Conservation (phyloP, 2,797 vertebrate genomes). For the Acridotheres tristis region DNA sequence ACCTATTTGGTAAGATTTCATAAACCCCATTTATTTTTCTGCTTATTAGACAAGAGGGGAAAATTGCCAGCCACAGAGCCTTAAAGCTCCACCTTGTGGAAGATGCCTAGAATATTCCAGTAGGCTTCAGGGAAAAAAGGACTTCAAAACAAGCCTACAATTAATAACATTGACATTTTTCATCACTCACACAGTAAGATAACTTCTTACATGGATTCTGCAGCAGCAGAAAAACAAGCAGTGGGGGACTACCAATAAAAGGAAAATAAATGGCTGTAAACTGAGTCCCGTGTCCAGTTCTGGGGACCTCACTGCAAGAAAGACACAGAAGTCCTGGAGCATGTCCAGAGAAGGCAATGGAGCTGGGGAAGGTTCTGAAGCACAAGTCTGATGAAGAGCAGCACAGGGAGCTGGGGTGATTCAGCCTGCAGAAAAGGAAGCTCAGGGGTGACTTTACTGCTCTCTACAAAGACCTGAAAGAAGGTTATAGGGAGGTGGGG, state of each 20-base stretch:
- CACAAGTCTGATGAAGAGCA: background rate
- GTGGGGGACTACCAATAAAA: background rate
- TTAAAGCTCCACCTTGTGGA: constrained; percentile 56
- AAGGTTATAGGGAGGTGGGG: fast-evolving
- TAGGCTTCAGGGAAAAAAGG: background rate
- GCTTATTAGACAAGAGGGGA: background rate
- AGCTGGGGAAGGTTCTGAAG: background rate
- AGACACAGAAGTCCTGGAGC: background rate
- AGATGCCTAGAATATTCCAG: background rate
- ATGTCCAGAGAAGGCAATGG: background rate
- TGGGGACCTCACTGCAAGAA: background rate
- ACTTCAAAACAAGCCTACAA: background rate
- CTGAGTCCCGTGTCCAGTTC: background rate
- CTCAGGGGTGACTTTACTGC: background rate
- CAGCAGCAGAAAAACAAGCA: background rate
- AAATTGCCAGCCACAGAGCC: background rate
- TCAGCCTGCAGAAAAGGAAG: background rate
- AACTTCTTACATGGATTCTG: background rate
- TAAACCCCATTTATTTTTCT: background rate
- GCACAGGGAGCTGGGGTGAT: background rate
- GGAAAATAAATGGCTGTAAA: background rate
- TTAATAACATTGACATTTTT: background rate
- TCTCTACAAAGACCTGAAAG: background rate
- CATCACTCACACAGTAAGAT: background rate
- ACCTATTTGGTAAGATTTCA: background rate